phyloP scores from a whole-genome alignment of 2,888 invertebrate species.

The Meandrusa payeni region DNA sequence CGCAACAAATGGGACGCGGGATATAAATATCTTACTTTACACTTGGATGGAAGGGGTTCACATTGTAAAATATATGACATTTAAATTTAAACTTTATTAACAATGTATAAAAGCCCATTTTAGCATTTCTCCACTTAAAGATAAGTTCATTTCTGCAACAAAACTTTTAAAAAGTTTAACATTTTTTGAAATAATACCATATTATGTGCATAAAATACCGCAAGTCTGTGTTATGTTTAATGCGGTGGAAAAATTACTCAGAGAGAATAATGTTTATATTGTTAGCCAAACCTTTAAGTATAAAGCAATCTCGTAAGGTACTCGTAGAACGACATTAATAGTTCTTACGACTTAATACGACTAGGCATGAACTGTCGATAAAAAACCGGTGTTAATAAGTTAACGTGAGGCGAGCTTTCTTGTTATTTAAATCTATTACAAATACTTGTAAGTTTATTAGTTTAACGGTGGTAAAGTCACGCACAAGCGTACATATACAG shows the following conservation, averaged over 20 bases:
- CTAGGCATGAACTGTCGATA: too few species aligned
- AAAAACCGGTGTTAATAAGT: too few species aligned
- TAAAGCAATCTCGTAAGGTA: too few species aligned
- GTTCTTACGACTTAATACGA: too few species aligned
- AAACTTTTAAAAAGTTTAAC: conserved; percentile 4
- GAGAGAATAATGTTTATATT: neutral
- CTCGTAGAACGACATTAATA: too few species aligned
- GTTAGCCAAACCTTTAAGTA: too few species aligned
- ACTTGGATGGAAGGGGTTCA: conserved; percentile 45
- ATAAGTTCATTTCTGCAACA: conserved; percentile 1
- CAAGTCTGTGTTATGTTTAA: conserved; percentile 7
- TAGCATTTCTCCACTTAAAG: too few species aligned
- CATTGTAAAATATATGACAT: conserved; percentile 9
- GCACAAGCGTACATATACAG: too few species aligned
- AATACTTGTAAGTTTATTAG: too few species aligned
- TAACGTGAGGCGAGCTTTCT: too few species aligned
- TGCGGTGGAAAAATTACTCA: conserved; percentile 4
- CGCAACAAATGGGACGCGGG: conserved; percentile 22
- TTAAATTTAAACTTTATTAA: conserved; percentile 14
- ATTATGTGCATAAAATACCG: conserved; percentile 1
- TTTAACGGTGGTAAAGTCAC: too few species aligned
- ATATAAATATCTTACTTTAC: conserved; percentile 50
- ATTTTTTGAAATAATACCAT: conserved; percentile 9
- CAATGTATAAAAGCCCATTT: neutral
- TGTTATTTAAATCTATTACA: too few species aligned